Conservation (phyloP, 2,888 invertebrate genomes). For the Phlogophora meticulosa region DNA sequence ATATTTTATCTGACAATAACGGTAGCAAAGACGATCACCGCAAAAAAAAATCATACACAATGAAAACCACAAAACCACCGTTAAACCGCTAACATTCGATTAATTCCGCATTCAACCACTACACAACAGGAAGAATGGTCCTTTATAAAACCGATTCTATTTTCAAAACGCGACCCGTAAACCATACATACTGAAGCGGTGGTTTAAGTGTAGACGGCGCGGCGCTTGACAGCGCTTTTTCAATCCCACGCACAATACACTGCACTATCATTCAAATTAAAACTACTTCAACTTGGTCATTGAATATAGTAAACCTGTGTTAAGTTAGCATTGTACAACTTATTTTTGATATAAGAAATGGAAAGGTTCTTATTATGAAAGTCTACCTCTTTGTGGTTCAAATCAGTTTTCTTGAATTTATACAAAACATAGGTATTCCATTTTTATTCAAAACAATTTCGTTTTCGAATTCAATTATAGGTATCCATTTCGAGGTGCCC, state of each 20-base stretch:
- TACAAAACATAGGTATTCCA: conserved; percentile 19
- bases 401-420: conserved; percentile 50
- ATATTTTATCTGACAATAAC: no score
- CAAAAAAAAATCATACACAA: neutral
- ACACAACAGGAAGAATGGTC: conserved; percentile 7
- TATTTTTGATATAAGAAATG: conserved; percentile 56
- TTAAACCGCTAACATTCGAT: neutral
- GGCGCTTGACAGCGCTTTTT: conserved; percentile 48
- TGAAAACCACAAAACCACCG: neutral
- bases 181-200: conserved; percentile 44
- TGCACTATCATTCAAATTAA: conserved; percentile 53
- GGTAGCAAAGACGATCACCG: no score
- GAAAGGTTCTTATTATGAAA: conserved; percentile 46
- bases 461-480: conserved; percentile 48
- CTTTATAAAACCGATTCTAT: conserved; percentile 31
- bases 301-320: conserved; percentile 63
- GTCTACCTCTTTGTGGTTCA: conserved; percentile 47
- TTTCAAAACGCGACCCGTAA: conserved; percentile 43
- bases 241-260: conserved; percentile 37
- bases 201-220: conserved; percentile 42
- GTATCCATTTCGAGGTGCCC: conserved; percentile 22
- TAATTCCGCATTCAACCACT: conserved; percentile 9
- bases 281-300: conserved; percentile 46
- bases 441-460: conserved; percentile 35
- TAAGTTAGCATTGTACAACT: conserved; percentile 61